Evolutionary conservation across 2,113 vertebrate species (phyloP), one percentile per base, ranked within the genome.

Genomic region (Herpetotheres cachinnans): DNA sequence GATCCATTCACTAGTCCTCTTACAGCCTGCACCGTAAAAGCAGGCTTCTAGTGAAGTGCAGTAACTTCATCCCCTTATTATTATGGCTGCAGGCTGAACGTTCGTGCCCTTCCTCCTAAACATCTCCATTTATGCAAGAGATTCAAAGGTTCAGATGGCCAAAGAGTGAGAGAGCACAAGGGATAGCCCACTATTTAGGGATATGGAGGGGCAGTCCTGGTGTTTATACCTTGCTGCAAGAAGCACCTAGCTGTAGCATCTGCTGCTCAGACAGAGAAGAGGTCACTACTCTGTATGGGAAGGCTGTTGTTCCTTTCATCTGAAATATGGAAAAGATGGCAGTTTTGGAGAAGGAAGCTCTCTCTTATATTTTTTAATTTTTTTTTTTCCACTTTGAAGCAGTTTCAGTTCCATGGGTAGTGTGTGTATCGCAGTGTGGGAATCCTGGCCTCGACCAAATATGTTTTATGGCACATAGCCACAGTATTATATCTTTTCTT

Each of bases 41-140:
- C 55, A 36, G 18, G 10, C 27, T 65, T 50, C 29, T 36, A 25
- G 50, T 47, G 9, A 70, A 40, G 42, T 30, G 27, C 22, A 7
- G 27, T 6, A 11, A 16, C 61, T 78, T 78, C 52, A 30, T 42
- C 29, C 34, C 29, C 36, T 82, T 77, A 70, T 24, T 61, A 0
- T 36, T 27, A 3, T 6, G 29, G 34, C 42, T 7, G 2, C 25
- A 40, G 34, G 36, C 62, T 46, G 24, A 63, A n/a, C 0, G 1
- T 34, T 65, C 1, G 1, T 76, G 50, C 10, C 38, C 27, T 89
- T 42, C 26, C 44, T 89, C 69, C 56, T 92, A 29, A 80, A 47
- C 13, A 19, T 58, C 67, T 80, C 30, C 7, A 5, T 66, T 84
- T 76, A 38, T 66, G 16, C 30, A 49, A 49, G 30, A 22, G 22